These are phyloP conservation scores for Drosophila busckii DNA, from an alignment of 1,140 invertebrate species.

Conservation along the genomic window DNA sequence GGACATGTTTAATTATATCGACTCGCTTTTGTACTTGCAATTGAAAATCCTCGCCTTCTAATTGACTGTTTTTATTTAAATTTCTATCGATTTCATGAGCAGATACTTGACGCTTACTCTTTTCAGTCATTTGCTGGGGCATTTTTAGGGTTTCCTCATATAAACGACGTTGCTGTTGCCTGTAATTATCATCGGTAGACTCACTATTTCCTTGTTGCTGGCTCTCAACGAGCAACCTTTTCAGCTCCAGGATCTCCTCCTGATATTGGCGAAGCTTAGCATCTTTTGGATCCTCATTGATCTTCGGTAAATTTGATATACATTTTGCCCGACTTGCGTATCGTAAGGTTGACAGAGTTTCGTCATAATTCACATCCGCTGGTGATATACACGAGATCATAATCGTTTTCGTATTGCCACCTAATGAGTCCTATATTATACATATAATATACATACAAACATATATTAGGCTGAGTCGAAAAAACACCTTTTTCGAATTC, in stretches of 20 bases:
- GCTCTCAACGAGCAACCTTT: slow-evolving; percentile 82
- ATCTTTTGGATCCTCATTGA: slow-evolving; percentile 97
- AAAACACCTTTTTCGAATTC: too few species aligned
- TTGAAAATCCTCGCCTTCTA: slow-evolving; percentile 38
- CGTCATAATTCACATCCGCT: slow-evolving; percentile 93
- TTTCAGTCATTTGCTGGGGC: slow-evolving; percentile 69
- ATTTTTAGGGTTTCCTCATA: slow-evolving; percentile 57
- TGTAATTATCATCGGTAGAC: slow-evolving; percentile 2
- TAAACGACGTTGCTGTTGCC: background rate
- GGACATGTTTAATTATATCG: slow-evolving; percentile 85
- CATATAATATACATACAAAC: background rate
- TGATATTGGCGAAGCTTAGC: slow-evolving; percentile 92
- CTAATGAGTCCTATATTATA: slow-evolving; percentile 89
- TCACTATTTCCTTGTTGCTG: slow-evolving; percentile 16
- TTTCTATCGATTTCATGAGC: background rate
- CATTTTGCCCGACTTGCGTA: slow-evolving; percentile 96
- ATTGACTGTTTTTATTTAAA: background rate
- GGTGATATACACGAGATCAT: slow-evolving; percentile 97
- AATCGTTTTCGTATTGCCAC: slow-evolving; percentile 95
- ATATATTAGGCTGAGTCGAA: too few species aligned
- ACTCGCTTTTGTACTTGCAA: slow-evolving; percentile 81
- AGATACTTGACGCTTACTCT: slow-evolving; percentile 59
- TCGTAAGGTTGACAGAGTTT: slow-evolving; percentile 92
- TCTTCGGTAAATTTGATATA: slow-evolving; percentile 94
- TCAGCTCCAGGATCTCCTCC: slow-evolving; percentile 89